phyloP scores from a whole-genome alignment of 2,888 invertebrate genomes.

The Amphipoea oculea region DNA sequence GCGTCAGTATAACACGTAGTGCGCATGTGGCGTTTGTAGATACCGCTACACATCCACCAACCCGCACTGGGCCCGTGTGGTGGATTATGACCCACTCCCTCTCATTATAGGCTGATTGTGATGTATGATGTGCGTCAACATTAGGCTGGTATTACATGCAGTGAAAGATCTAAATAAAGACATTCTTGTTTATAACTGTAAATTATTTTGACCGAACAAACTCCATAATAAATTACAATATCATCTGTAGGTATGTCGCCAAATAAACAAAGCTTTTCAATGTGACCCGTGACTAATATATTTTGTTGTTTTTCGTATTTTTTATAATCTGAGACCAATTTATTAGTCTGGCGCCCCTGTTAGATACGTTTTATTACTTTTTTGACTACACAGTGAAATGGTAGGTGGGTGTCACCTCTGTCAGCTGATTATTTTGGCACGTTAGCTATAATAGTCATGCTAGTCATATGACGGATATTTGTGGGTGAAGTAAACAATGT shows the following conservation, averaged over 20 bases:
- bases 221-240: not conserved
- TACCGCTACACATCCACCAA: no score
- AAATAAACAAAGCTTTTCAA: slow-evolving; percentile 10
- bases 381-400: slow-evolving; percentile 19
- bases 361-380: slow-evolving; percentile 25
- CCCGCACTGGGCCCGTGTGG: no score
- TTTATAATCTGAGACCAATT: slow-evolving; percentile 24
- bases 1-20: no score
- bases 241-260: not conserved
- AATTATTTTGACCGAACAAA: not conserved
- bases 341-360: slow-evolving; percentile 48
- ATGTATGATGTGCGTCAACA: not conserved
- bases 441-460: not conserved
- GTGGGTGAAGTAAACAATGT: slow-evolving; percentile 21
- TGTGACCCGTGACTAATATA: slow-evolving; percentile 7
- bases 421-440: slow-evolving; percentile 42
- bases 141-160: not conserved
- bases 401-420: slow-evolving; percentile 14
- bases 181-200: not conserved
- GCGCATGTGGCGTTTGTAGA: no score
- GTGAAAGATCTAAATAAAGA: not conserved
- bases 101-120: not conserved
- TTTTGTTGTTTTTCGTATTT: slow-evolving; percentile 9
- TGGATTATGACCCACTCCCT: no score
- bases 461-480: slow-evolving; percentile 43